Conservation (phyloP, 2,888 invertebrate genomes). For the Drosophila rubida region DNA sequence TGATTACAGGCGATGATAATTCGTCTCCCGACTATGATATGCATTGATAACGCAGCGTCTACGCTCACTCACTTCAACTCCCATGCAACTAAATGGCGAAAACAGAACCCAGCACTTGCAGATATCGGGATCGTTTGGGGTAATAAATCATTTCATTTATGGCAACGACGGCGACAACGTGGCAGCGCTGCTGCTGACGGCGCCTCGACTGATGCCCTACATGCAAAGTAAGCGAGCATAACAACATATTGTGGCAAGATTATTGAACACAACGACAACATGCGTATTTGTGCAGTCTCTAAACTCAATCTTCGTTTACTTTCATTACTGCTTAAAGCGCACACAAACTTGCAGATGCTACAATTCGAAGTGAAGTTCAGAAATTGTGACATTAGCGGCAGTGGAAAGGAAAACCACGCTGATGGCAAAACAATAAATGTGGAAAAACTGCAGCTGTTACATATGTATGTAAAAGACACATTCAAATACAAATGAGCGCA, state of each 20-base stretch:
- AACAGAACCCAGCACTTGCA: slow-evolving; percentile 8
- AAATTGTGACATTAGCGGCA: no score
- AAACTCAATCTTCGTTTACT: background rate
- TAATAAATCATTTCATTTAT: slow-evolving; percentile 74
- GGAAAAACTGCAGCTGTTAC: no score
- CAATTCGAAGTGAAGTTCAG: no score
- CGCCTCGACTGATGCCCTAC: slow-evolving; percentile 30
- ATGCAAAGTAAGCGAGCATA: slow-evolving; percentile 23
- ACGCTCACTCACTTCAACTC: background rate
- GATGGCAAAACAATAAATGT: slow-evolving; percentile 32
- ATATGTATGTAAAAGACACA: background rate
- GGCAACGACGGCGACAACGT: slow-evolving; percentile 72
- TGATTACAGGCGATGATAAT: slow-evolving; percentile 52
- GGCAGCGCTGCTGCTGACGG: slow-evolving; percentile 49
- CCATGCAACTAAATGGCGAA: slow-evolving; percentile 9
- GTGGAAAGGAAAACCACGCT: background rate
- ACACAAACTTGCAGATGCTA: no score
- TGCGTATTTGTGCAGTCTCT: slow-evolving; percentile 1
- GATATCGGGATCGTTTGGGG: no score
- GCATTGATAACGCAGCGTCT: slow-evolving; percentile 17
- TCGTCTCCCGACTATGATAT: slow-evolving; percentile 29
- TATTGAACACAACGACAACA: slow-evolving; percentile 17
- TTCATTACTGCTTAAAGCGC: no score
- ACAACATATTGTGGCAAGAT: slow-evolving; percentile 2
- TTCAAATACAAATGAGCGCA: slow-evolving; percentile 6